Evolutionary conservation across 2,888 invertebrate species (phyloP), one percentile per base, ranked within the genome.

Genomic region (Pandemis cinnamomeana): DNA sequence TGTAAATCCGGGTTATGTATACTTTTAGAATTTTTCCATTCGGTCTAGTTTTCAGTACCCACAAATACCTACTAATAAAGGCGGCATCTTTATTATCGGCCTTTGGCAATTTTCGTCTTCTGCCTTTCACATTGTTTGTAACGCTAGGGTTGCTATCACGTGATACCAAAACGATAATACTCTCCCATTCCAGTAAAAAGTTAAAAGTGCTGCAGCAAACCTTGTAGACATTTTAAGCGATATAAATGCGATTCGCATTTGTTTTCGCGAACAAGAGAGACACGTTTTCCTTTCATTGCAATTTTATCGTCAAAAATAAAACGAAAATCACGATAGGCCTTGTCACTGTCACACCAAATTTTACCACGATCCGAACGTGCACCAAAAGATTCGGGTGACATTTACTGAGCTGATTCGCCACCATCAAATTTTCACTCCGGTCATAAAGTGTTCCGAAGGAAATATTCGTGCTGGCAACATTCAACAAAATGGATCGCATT

Each of bases 401-500:
- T 41, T 53, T 27, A 58, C 58, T 27, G 58, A 20, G n/a, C 44
- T 58, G 67, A 67, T 70, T 70, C 53, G 41, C 62, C 62, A 70
- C 36, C 63, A 71, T 71, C 44, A 71, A 53, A 71, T 71, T 71
- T 71, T 71, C 48, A 46, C 55, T 20, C 42, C 44, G 11, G 27
- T 36, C 71, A 55, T 71, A 71, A 63, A 71, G 11, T 27, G 71
- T 71, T 44, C 53, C 15, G 13, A n/a, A 55, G 44, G 53, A 46
- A 10, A 64, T 71, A 64, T 64, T 55, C 51, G 44, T 53, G 36
- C 36, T 7, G 13, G 44, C 68, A 27, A 46, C 60, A 46, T 64
- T 64, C 63, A 62, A 20, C 62, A 44, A 71, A 70, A 71, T 71
- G 36, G 46, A 55, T 64, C 27, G 15, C 53, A 71, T 71, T 71